phyloP scores from a whole-genome alignment of 2,113 vertebrate genomes.

The Hemiprocne comata region DNA sequence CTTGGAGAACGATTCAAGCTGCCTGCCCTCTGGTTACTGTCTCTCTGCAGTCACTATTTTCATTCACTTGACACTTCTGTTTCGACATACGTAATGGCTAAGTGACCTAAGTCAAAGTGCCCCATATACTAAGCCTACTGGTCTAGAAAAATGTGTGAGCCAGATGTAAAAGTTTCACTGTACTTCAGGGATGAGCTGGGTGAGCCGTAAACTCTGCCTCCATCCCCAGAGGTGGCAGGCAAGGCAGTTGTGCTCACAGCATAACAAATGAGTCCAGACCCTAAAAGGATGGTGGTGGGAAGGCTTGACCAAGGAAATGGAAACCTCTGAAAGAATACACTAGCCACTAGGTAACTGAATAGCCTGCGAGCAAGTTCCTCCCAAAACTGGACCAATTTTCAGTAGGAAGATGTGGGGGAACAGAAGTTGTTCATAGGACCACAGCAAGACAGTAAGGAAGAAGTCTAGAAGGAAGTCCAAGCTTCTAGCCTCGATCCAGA shows the following conservation, averaged over 20 bases:
- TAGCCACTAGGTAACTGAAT: not conserved
- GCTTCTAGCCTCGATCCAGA: not conserved
- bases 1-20: not conserved
- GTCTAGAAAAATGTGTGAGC: not conserved
- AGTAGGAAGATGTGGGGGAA: rapidly evolving
- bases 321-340: not conserved
- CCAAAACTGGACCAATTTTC: not conserved
- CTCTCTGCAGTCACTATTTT: not conserved
- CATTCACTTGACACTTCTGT: not conserved
- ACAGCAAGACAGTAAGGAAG: not conserved
- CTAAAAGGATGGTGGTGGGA: not conserved
- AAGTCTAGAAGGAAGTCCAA: not conserved
- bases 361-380: not conserved
- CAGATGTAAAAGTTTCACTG: not conserved
- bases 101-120: not conserved
- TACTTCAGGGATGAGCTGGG: not conserved
- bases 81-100: rapidly evolving
- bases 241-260: not conserved
- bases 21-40: not conserved
- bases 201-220: not conserved
- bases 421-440: not conserved
- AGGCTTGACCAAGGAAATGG: not conserved
- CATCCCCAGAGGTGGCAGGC: not conserved
- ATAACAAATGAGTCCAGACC: not conserved
- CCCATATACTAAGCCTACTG: not conserved